A percentile compares a stretch with the other conserved stretches of the same genome.
These are phyloP conservation scores for Hassar affinis DNA, from an alignment of 2,113 vertebrate genomes.

Conservation along the genomic window DNA sequence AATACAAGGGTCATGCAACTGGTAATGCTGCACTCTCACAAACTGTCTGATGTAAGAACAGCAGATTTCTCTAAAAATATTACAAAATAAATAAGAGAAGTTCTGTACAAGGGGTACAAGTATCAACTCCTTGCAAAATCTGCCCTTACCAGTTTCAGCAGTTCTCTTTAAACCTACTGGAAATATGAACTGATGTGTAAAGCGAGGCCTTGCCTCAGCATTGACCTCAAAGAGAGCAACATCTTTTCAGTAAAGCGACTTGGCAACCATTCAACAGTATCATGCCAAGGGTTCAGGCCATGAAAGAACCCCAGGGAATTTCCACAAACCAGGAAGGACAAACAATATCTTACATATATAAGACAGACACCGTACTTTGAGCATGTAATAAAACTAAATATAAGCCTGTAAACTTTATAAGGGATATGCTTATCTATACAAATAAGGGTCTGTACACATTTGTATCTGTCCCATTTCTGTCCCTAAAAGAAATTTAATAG, in stretches of 20 bases:
- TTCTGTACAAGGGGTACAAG: background rate
- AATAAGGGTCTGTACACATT: background rate
- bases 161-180: background rate
- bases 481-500: too few relatives aligned
- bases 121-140: background rate
- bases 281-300: background rate
- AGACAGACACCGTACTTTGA: background rate
- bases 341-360: background rate
- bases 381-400: background rate
- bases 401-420: background rate
- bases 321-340: background rate
- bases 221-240: background rate
- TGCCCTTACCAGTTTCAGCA: background rate
- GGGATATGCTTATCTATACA: background rate
- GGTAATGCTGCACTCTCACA: background rate
- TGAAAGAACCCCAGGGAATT: background rate
- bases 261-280: background rate
- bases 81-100: background rate
- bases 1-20: background rate
- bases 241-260: background rate
- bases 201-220: background rate
- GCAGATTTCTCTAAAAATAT: background rate
- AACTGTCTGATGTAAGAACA: background rate
- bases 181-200: background rate
- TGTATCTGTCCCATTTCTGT: background rate